Evolutionary conservation across 1,140 invertebrate species (phyloP).

Genomic region (Drosophila micromelanica): DNA sequence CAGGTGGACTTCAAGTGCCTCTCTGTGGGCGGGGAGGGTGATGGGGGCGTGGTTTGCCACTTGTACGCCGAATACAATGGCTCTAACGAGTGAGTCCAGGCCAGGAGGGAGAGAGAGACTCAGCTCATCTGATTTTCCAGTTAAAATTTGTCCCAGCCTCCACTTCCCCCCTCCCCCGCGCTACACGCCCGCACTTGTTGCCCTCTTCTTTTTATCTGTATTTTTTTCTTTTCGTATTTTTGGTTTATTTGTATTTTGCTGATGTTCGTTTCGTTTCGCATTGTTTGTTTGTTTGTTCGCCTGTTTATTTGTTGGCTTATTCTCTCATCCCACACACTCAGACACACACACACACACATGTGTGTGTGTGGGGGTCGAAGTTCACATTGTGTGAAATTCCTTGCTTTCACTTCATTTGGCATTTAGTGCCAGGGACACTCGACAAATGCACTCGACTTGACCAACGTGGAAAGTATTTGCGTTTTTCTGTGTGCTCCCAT

Average conservation of each 20-base stretch:
- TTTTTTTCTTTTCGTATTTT: conserved; percentile 8
- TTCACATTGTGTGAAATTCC: conserved; percentile 79
- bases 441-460: conserved; percentile 57
- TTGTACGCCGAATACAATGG: conserved; percentile 31
- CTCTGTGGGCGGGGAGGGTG: background rate
- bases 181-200: background rate
- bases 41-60: conserved; percentile 12
- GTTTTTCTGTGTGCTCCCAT: conserved; percentile 12
- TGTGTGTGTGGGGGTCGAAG: conserved; percentile 18
- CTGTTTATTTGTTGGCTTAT: conserved; percentile 69
- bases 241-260: conserved; percentile 45
- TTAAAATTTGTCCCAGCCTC: conserved; percentile 59
- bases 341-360: conserved; percentile 24
- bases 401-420: conserved; percentile 73
- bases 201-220: conserved; percentile 7
- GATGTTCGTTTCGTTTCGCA: conserved; percentile 28
- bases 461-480: conserved; percentile 48
- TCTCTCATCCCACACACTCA: conserved; percentile 41
- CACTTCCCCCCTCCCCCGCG: background rate
- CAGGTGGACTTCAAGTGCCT: conserved; percentile 44
- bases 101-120: conserved; percentile 14
- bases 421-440: conserved; percentile 56
- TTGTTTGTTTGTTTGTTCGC: conserved; percentile 46
- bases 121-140: conserved; percentile 71
- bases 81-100: conserved; percentile 34